Conservation (phyloP, 1,140 invertebrate genomes). For the Brachionus rubens region DNA sequence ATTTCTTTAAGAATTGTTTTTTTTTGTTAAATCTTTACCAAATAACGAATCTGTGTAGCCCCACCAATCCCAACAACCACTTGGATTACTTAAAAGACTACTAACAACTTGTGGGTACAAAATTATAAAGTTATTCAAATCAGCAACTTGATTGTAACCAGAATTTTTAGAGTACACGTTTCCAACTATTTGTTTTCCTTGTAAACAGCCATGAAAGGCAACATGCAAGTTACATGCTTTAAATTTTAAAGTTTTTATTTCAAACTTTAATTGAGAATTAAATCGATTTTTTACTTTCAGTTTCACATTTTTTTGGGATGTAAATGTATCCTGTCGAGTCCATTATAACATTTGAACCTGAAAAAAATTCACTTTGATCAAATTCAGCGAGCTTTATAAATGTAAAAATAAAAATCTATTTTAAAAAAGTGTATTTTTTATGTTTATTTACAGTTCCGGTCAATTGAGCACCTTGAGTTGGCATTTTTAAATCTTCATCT, state of each 20-base stretch:
- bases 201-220: slow-evolving; percentile 58
- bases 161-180: slow-evolving; percentile 55
- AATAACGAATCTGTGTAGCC: slow-evolving; percentile 53
- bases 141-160: slow-evolving; percentile 60
- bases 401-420: slow-evolving; percentile 43
- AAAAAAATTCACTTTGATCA: slow-evolving; percentile 56
- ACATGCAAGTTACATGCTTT: slow-evolving; percentile 57
- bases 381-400: slow-evolving; percentile 50
- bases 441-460: neutral
- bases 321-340: slow-evolving; percentile 57
- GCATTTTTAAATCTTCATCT: slow-evolving; percentile 48
- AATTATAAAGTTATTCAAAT: slow-evolving; percentile 60
- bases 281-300: slow-evolving; percentile 34
- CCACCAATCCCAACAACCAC: slow-evolving; percentile 62
- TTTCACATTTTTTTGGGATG: slow-evolving; percentile 53
- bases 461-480: slow-evolving; percentile 31
- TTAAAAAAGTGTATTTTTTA: neutral
- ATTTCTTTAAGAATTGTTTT: neutral
- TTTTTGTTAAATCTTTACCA: slow-evolving; percentile 48
- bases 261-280: neutral
- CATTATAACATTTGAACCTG: slow-evolving; percentile 51
- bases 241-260: slow-evolving; percentile 5
- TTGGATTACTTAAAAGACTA: slow-evolving; percentile 51
- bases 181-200: slow-evolving; percentile 54
- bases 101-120: slow-evolving; percentile 59